Base-by-base conservation (phyloP, 2,888 invertebrate genomes). In the Maniola hyperantus region DNA sequence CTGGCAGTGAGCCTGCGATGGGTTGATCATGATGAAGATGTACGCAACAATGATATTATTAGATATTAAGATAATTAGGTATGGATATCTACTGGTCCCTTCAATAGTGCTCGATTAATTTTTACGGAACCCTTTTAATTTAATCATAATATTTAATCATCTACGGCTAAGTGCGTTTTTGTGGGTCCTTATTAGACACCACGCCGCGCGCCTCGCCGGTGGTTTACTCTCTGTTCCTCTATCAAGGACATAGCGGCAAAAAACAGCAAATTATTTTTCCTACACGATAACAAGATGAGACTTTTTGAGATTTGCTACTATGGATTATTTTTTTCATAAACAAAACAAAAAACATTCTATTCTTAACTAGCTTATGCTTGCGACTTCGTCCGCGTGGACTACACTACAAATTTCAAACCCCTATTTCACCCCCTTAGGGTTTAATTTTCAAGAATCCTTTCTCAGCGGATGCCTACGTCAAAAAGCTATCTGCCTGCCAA, bases 151-250 rank as follows among this genome's bases (percentile, higher is more conserved):
- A 39, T 50, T 50, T 26, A 62, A 69, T 66, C 57, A 66, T 46
- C 55, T n/a, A 64, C 69, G 60, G 66, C 53, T 46, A 66, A 60
- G 59, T 64, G 64, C 26, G 50, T 69, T 61, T 66, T 71, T 68
- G 68, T 66, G 57, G 64, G 62, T 64, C 73, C 65, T 74, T 65
- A 71, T 75, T 72, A 71, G 69, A 71, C 71, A 70, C 73, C 73
- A 72, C 76, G 73, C 74, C 67, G 64, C 68, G 70, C 71, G 70
- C 73, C 73, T 72, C 76, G 73, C 74, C 67, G 64, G 73, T 72
- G 72, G 71, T 76, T 78, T 72, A 77, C 73, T 73, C 76, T 76
- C 76, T 73, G 72, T 42, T 79, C 77, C 58, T 71, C 76, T 76
- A 62, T 71, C 75, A 81, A 77, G 78, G 78, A 73, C 74, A 69